Percentiles rank a stretch among this genome's conserved stretches.
These are phyloP conservation scores for Rotaria socialis DNA, from an alignment of 2,888 invertebrate genomes.

Conservation along the genomic window DNA sequence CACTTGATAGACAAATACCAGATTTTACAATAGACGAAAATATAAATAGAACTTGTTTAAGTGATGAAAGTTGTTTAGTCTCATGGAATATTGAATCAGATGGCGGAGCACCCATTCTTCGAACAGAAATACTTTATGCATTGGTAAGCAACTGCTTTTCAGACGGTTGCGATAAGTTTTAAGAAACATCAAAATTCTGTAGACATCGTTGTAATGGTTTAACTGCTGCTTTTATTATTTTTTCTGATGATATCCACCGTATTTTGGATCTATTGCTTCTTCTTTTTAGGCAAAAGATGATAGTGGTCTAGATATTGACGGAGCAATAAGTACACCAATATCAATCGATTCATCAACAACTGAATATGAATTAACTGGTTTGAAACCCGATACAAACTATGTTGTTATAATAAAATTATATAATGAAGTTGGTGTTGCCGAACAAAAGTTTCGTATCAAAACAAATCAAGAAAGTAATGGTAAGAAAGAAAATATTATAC, in stretches of 20 bases:
- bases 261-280: no score
- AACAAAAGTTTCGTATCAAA: constrained; percentile 20
- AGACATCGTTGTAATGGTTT: no score
- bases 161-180: no score
- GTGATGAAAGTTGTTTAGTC: neutral
- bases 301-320: neutral
- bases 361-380: constrained; percentile 18
- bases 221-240: no score
- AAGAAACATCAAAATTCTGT: no score
- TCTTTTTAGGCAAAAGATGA: neutral
- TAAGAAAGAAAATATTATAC: neutral
- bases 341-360: neutral
- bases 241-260: no score
- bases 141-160: neutral
- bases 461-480: neutral
- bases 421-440: constrained; percentile 10
- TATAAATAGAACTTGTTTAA: neutral
- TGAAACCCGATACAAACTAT: neutral
- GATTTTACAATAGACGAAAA: neutral
- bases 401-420: neutral
- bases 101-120: constrained; percentile 1
- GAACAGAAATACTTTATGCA: constrained; percentile 10
- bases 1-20: constrained; percentile 19
- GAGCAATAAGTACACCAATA: neutral
- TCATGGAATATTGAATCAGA: constrained; percentile 3